A percentile compares a stretch with the other conserved stretches of the same genome.
Evolutionary conservation across 2,797 vertebrate species (phyloP).

Genomic region (Champsocephalus gunnari): DNA sequence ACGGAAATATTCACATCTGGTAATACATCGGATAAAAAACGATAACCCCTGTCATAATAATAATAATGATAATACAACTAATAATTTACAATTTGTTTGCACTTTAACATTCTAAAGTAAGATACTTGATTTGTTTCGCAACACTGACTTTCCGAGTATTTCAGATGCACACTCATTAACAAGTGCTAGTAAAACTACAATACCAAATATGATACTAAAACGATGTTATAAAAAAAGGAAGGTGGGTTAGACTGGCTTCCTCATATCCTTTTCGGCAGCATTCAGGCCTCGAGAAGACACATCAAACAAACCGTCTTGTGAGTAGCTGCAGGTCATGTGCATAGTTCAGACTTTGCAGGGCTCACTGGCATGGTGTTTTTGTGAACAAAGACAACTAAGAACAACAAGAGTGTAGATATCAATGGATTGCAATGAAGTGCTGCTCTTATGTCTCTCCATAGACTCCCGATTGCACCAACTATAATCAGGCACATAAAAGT

Average conservation of each 20-base stretch:
- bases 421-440: neutral
- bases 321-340: constrained; percentile 5
- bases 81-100: neutral
- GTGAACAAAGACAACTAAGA: neutral
- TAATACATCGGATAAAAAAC: neutral
- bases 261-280: neutral
- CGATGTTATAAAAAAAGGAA: neutral
- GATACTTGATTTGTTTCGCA: neutral
- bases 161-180: neutral
- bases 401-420: no score
- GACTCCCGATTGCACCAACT: constrained; percentile 65
- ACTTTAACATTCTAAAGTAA: neutral
- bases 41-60: neutral
- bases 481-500: constrained; percentile 85
- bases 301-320: constrained; percentile 2
- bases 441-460: constrained; percentile 2
- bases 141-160: neutral
- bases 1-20: neutral
- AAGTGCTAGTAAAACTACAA: neutral
- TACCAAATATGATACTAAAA: neutral
- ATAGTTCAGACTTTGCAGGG: neutral
- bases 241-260: neutral
- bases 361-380: neutral
- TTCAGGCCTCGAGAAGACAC: constrained; percentile 4
- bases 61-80: neutral